Base-by-base conservation (phyloP, 2,888 invertebrate species). In the Callyntrura guangdongensis region DNA sequence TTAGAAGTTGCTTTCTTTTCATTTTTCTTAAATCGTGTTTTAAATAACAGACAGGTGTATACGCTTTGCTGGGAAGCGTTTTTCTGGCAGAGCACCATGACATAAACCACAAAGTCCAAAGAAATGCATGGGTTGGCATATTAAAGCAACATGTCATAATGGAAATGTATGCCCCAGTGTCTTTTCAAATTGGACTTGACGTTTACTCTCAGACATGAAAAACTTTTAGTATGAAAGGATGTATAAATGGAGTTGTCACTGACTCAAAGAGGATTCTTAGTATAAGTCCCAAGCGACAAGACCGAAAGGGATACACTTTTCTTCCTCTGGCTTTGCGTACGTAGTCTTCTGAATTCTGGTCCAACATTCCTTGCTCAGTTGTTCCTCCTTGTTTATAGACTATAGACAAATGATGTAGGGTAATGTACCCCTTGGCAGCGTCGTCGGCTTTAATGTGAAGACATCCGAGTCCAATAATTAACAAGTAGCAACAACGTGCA, bases 401-500 rank as follows among this genome's bases (percentile, higher is more conserved):
- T n/a, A n/a, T n/a, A n/a, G n/a, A n/a, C n/a, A n/a, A n/a, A n/a
- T n/a, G n/a, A n/a, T n/a, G n/a, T n/a, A n/a, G n/a, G n/a, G n/a
- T n/a, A n/a, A n/a, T n/a, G n/a, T n/a, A n/a, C 49, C 69, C 72
- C 20, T 82, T 82, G 6, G 36, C 88, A 20, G 88, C 88, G 64
- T 88, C 82, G 17, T 88, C 82, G 47, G 82, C 82, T 72, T 88
- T 82, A 17, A 88, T 88, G 72, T 82, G 82, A 25, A 88, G 72
- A 27, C 88, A 88, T 82, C 88, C 82, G 9, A 88, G 72, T 1
- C 88, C 88, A n/a, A n/a, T n/a, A 72, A 88, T 82, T 72, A 88
- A 59, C 88, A 88, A 82, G 82, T 88, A 88, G 69, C 88, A 82
- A 47, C n/a, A n/a, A n/a, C n/a, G n/a, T n/a, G n/a, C 47, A 36